These are phyloP conservation scores for Taxidea taxus DNA, from an alignment of 2,113 vertebrate genomes.

Conservation along the genomic window DNA sequence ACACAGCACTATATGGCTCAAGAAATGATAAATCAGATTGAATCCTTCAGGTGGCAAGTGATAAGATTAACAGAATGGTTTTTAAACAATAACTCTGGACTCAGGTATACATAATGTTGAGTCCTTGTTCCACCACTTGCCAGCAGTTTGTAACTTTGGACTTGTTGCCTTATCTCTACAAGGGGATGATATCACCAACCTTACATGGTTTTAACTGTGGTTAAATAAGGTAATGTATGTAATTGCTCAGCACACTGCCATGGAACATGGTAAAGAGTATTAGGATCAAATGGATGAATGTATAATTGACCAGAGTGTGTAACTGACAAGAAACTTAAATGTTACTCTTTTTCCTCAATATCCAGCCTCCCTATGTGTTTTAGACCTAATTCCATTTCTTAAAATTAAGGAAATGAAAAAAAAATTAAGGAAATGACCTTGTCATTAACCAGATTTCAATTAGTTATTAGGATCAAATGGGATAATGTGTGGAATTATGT, in stretches of 20 bases:
- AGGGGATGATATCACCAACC: not conserved
- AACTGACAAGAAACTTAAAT: not conserved
- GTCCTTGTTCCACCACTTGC: not conserved
- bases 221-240: not conserved
- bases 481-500: not conserved
- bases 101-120: not conserved
- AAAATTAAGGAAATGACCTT: not conserved
- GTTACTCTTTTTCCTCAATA: not conserved
- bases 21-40: not conserved
- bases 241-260: not conserved
- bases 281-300: not conserved
- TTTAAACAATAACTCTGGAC: not conserved
- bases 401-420: not conserved
- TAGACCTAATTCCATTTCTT: not conserved
- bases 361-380: not conserved
- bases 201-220: not conserved
- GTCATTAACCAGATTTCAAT: slow-evolving; percentile 24
- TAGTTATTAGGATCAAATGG: not conserved
- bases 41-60: not conserved
- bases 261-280: not conserved
- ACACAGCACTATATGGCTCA: not conserved
- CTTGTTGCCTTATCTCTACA: not conserved
- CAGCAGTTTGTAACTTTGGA: not conserved
- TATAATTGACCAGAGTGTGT: not conserved
- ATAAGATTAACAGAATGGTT: not conserved